Evolutionary conservation across 2,797 vertebrate species (phyloP).

Genomic region (Pseudochromis fuscus): DNA sequence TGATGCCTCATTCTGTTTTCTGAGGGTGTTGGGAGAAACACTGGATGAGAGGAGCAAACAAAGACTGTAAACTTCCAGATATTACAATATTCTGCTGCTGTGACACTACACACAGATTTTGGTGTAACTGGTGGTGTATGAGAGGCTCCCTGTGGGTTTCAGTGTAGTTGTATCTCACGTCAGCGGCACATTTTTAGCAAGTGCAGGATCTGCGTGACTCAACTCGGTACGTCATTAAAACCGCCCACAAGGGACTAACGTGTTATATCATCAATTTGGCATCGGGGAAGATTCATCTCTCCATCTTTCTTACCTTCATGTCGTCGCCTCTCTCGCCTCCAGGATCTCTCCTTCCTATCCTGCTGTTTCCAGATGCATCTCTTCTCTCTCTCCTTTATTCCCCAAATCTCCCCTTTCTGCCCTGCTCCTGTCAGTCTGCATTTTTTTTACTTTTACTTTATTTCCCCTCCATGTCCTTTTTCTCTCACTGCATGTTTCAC

Average conservation of each 20-base stretch:
- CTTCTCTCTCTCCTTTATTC: not conserved
- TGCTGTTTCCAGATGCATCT: constrained; percentile 1
- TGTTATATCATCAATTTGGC: constrained; percentile 30
- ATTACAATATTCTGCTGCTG: too few species aligned
- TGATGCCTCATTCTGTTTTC: too few species aligned
- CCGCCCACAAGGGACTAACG: constrained; percentile 15
- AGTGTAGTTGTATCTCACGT: not conserved
- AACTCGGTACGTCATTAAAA: constrained; percentile 32
- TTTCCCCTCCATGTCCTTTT: too few species aligned
- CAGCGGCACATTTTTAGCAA: constrained; percentile 14
- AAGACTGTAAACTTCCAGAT: too few species aligned
- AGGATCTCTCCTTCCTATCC: not conserved
- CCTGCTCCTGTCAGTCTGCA: too few species aligned
- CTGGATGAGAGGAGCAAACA: too few species aligned
- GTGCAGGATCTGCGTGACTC: constrained; percentile 34
- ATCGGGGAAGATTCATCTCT: not conserved
- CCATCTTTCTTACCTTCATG: not conserved
- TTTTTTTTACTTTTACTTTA: too few species aligned
- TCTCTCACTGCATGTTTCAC: too few species aligned
- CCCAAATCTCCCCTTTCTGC: not conserved
- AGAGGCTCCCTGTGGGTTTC: not conserved
- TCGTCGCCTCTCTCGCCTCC: too few species aligned
- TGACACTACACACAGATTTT: not conserved
- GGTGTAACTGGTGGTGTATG: not conserved
- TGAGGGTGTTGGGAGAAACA: too few species aligned